Evolutionary conservation across 2,888 invertebrate genomes (phyloP), one percentile per base, ranked within the genome.

Genomic region (Lysandra coridon): DNA sequence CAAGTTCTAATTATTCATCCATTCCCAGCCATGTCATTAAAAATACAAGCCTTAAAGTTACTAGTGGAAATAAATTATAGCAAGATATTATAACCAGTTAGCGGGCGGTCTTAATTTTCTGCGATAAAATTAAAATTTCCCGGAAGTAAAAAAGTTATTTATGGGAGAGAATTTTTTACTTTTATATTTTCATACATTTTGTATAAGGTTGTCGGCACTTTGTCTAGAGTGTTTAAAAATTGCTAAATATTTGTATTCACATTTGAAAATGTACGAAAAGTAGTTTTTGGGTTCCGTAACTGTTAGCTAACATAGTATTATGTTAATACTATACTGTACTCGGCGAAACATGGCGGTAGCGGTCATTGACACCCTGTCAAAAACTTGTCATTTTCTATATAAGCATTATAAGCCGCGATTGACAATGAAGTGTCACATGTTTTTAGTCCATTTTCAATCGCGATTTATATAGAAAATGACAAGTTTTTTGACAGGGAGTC

Each of bases 71-170:
- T 74, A 44, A 74, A 44, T 74, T 74, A 33, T 74, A 74, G n/a
- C 74, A 44, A 74, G 74, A 74, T 74, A 74, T 74, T 74, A 74
- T 74, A 12, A 44, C 74, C 33, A 69, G 69, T 74, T 74, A 44
- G 40, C 74, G 7, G 74, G 44, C 74, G 74, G 40, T 74, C 74
- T 74, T 74, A 74, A 74, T 74, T 74, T 74, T 74, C 40, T 74
- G 30, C 69, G 69, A 69, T 69, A 69, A 69, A 44, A 74, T 74
- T 74, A 44, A 74, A 74, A 69, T 33, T 33, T 69, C 4, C 74
- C 44, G n/a, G 44, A 23, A 44, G n/a, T 40, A 44, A 74, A 44
- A 74, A 44, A 40, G 74, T 74, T 74, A 74, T 74, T 74, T 74
- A 74, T 44, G 73, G 44, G 44, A 10, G 74, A 74, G 23, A 74